A percentile compares a stretch with the other conserved stretches of the same genome.
phyloP scores from a whole-genome alignment of 2,113 vertebrate species.

The Athene noctua region DNA sequence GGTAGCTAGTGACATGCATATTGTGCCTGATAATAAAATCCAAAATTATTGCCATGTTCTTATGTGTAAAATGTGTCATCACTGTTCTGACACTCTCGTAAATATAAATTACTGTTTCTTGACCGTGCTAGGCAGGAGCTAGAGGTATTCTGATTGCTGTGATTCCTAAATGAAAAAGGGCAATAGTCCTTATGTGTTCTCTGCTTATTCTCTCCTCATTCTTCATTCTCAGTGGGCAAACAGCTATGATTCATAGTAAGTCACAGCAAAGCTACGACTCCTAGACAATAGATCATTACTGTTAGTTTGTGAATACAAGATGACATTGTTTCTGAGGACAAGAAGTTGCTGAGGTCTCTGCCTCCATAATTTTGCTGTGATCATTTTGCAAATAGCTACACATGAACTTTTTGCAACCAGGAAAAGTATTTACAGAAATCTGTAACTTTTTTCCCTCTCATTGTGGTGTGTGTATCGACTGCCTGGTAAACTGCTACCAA shows the following conservation, averaged over 20 bases:
- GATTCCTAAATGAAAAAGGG: neutral
- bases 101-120: neutral
- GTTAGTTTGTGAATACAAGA: neutral
- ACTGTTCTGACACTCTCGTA: neutral
- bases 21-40: neutral
- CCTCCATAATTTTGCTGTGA: neutral
- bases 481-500: neutral
- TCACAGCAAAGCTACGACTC: neutral
- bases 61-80: neutral
- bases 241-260: neutral
- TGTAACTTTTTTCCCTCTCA: neutral
- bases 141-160: neutral
- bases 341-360: neutral
- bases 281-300: neutral
- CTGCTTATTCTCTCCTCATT: neutral
- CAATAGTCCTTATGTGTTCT: neutral
- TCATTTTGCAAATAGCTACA: neutral
- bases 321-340: neutral
- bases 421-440: neutral
- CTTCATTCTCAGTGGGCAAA: neutral
- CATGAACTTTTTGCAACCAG: neutral
- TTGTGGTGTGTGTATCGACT: neutral
- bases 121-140: neutral
- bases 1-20: neutral
- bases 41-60: neutral